A percentile compares a stretch with the other conserved stretches of the same genome.
Evolutionary conservation across 2,113 vertebrate species (phyloP).

Genomic region (Macrotis lagotis): DNA sequence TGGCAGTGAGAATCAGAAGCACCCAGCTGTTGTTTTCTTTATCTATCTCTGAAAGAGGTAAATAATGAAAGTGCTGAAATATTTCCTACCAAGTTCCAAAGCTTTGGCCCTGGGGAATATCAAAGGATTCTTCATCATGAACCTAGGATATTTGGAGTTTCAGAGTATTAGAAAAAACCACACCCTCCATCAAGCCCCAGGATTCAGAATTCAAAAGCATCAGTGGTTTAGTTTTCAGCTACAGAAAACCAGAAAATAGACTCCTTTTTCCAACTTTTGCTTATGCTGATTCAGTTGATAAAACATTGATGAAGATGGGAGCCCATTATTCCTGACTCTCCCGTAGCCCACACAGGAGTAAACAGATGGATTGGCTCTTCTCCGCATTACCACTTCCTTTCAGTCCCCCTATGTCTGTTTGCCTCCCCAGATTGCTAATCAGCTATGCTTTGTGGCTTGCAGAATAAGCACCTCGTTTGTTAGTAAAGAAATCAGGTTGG

Average conservation of each 20-base stretch:
- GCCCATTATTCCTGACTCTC: constrained; percentile 7
- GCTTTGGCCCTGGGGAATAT: neutral
- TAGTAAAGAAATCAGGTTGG: constrained; percentile 73
- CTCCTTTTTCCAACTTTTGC: neutral
- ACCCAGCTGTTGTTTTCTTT: neutral
- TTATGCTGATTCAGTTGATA: constrained; percentile 47
- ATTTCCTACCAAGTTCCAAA: constrained; percentile 26
- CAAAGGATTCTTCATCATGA: neutral
- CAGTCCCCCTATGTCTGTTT: neutral
- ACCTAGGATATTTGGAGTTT: neutral
- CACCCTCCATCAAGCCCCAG: neutral
- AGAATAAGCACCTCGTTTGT: constrained; percentile 64
- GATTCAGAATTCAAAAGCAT: neutral
- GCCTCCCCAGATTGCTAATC: constrained; percentile 55
- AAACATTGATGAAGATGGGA: constrained; percentile 31
- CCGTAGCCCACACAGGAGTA: neutral
- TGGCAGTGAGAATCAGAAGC: neutral
- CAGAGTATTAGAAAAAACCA: neutral
- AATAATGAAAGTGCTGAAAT: neutral
- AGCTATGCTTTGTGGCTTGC: constrained; percentile 25
- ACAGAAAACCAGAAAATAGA: constrained; percentile 6
- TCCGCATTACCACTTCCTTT: neutral
- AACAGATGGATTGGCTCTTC: neutral
- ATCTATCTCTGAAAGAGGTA: neutral
- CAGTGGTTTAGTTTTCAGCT: neutral